A percentile compares a stretch with the other conserved stretches of the same genome.
These are phyloP conservation scores for Perca schrenkii DNA, from an alignment of 2,113 vertebrate genomes.

Conservation along the genomic window DNA sequence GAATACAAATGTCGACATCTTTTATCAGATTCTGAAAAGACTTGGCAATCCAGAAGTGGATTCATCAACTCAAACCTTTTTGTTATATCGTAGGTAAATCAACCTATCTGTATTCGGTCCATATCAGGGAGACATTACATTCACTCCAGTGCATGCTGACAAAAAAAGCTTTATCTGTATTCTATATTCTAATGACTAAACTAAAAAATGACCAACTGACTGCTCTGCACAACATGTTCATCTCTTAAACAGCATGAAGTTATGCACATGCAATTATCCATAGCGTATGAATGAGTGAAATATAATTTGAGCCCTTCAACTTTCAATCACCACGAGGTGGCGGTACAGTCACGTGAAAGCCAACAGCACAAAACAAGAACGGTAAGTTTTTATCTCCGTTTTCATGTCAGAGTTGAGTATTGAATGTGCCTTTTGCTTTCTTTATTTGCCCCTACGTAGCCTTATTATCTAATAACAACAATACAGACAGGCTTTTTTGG, in stretches of 20 bases:
- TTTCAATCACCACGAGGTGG: constrained; percentile 31
- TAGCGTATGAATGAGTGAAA: neutral
- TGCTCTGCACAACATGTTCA: neutral
- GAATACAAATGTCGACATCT: neutral
- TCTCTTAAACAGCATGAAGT: neutral
- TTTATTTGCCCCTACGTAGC: neutral
- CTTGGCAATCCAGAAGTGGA: neutral
- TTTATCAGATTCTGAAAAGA: neutral
- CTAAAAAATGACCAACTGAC: neutral
- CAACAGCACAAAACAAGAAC: neutral
- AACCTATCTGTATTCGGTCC: neutral
- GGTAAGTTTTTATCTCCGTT: neutral
- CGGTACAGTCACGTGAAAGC: constrained; percentile 14
- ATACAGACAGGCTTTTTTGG: accelerated
- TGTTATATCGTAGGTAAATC: neutral
- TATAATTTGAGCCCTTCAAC: neutral
- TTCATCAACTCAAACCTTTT: neutral
- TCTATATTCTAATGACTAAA: neutral
- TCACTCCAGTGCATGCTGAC: neutral
- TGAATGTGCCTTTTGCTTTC: neutral
- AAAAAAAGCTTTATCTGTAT: neutral
- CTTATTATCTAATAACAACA: neutral
- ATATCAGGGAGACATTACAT: neutral
- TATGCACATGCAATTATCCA: no score
- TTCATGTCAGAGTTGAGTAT: neutral